Evolutionary conservation across 2,113 vertebrate genomes (phyloP).

Genomic region (Callocephalon fimbriatum): DNA sequence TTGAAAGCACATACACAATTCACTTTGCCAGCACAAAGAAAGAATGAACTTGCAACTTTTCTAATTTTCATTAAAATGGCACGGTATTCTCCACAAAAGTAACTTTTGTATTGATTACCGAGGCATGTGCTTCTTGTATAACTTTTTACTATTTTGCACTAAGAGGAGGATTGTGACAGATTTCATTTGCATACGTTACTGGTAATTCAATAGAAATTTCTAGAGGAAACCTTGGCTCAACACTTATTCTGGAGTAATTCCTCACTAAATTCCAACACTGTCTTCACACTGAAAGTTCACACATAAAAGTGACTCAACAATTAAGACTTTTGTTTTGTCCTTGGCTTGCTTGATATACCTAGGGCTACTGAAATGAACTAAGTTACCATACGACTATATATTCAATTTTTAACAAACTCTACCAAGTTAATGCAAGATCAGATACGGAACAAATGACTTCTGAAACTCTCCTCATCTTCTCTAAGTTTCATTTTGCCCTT

Average conservation of each 20-base stretch:
- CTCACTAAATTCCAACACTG: neutral
- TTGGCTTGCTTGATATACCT: neutral
- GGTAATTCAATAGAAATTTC: neutral
- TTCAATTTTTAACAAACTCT: neutral
- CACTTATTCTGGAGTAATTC: neutral
- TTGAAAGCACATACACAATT: neutral
- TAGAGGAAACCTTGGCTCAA: neutral
- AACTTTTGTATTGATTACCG: neutral
- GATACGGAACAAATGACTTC: fast-evolving
- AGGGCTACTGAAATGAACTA: neutral
- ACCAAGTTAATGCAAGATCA: neutral
- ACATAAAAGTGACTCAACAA: neutral
- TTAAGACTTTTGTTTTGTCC: neutral
- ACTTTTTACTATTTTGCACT: neutral
- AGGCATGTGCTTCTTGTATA: neutral
- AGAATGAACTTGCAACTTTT: neutral
- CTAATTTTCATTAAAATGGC: neutral
- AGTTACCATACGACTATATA: neutral
- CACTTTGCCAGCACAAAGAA: fast-evolving
- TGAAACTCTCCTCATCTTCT: neutral
- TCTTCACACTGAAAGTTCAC: neutral
- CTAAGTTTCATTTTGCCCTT: neutral
- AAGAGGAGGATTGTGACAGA: neutral
- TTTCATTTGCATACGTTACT: neutral
- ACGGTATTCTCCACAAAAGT: neutral